Base-by-base conservation (phyloP, 37 sponge, comb jelly and placozoan species). In the Axinella damicornis region DNA sequence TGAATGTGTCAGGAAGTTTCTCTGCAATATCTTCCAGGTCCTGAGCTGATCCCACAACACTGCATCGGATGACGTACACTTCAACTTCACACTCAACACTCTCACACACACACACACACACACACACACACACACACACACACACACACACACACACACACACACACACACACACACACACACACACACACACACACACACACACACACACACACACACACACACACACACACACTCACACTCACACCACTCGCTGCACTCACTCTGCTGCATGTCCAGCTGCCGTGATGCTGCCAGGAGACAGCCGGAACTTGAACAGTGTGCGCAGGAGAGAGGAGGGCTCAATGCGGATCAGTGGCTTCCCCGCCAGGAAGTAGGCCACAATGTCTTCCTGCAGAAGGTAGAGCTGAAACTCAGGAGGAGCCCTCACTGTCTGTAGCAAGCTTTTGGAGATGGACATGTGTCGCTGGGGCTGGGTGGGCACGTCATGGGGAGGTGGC, bases 321-420 rank as follows among this genome's bases (percentile, higher is more conserved):
- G 72, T 90, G 24, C 94, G 58, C 28, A 94, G 52, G 1, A 55
- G 13, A 14, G 32, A 22, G 0, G 67, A 68, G 1, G 46, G 59
- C 25, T 77, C 31, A 46, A 9, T 46, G 9, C 46, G 9, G 0
- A 95, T 75, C 52, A 74, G 40, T 0, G 93, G 93, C 77, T 92
- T 95, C 17, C 95, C 95, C 14, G 93, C 78, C 36, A 92, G 61
- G 78, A 81, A 95, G 27, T 25, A 52, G 5, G 38, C 33, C 34
- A 95, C 93, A 5, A 95, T 59, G 66, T 85, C 90, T 36, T 84
- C 82, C 73, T 92, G 81, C 40, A 95, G 84, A 65, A 82, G 62
- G 9, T 53, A 22, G 53, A 92, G 56, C 18, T 88, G 64, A 57
- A 95, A 95, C 24, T 46, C 46, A 46, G 46, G 46, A 46, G 6